Evolutionary conservation across 2,888 invertebrate genomes (phyloP), one percentile per base, ranked within the genome.

Genomic region (Hoplodrina ambigua): DNA sequence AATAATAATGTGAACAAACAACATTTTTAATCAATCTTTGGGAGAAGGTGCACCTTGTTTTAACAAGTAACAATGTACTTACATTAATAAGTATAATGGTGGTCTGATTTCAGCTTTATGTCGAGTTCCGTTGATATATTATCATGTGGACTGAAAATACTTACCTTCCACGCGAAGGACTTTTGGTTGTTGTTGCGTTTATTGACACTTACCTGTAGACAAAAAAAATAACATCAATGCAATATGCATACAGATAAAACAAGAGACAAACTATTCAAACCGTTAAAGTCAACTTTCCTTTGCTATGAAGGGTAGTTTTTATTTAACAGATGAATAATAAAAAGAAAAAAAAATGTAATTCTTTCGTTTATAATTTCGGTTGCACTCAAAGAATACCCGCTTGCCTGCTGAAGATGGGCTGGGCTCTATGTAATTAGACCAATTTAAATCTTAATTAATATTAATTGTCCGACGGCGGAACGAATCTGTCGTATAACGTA

Each of bases 391-490:
- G 92, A 90, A 91, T 90, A 89, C 91, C 88, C 85, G 90, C 89
- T 89, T 85, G 91, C 86, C 87, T 86, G 89, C 85, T 89, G 89
- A 90, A 93, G 94, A 92, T 92, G 92, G 92, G 88, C 91, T 92
- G 89, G 90, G 92, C 91, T 94, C 94, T 93, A 94, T 93, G 92
- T 94, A 96, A 95, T 96, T 95, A 96, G 94, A 95, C 94, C 95
- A 95, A 96, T 96, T 96, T 95, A 96, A 95, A 95, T 96, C 94
- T 94, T 95, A 96, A 96, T 95, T 96, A 95, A 94, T 96, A 96
- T 95, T 95, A 96, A 96, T 96, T 96, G 95, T 95, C 90, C 88
- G 90, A 93, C 93, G 94, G 92, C 93, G 92, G 94, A 93, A 94
- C 94, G 94, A 95, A 95, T 95, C 94, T 94, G 94, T 93, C 93